Evolutionary conservation across 64 coral and sea anemone genomes (phyloP).

Genomic region (Hydrozoanthus tunicans): DNA sequence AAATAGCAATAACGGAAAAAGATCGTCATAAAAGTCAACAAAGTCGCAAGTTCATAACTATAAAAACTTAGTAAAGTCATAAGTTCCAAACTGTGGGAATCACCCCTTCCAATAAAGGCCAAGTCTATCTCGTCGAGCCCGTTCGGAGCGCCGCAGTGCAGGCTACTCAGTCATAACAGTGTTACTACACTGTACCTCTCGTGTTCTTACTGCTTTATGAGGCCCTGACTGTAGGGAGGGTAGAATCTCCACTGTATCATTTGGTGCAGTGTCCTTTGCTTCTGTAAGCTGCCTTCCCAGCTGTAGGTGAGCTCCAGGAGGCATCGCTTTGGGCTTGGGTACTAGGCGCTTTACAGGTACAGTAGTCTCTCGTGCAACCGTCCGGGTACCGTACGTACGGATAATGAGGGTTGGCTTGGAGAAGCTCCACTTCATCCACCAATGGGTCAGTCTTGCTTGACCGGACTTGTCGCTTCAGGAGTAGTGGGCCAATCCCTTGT

Average conservation of each 20-base stretch:
- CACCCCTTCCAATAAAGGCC: no score
- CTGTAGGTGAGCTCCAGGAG: constrained; percentile 8
- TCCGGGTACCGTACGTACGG: constrained; percentile 34
- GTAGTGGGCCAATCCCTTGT: constrained; percentile 45
- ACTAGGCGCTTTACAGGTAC: constrained; percentile 60
- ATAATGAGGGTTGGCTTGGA: constrained; percentile 57
- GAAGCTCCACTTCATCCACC: constrained; percentile 70
- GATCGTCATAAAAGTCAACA: no score
- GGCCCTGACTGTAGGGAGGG: neutral
- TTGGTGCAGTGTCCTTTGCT: constrained; percentile 46
- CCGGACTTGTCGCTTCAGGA: constrained; percentile 48
- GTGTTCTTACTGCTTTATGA: no score
- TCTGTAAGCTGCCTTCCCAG: constrained; percentile 6
- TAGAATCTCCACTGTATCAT: constrained; percentile 7
- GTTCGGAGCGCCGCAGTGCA: constrained; percentile 40
- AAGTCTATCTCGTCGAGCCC: constrained; percentile 16
- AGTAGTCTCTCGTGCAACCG: constrained; percentile 46
- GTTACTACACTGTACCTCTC: constrained; percentile 10
- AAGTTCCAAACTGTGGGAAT: no score
- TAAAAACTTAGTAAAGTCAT: no score
- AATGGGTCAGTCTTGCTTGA: constrained; percentile 69
- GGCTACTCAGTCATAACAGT: constrained; percentile 33
- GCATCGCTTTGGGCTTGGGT: constrained; percentile 30
- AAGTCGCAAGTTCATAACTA: no score
- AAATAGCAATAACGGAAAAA: no score